Evolutionary conservation across 2,113 vertebrate genomes (phyloP), one percentile per base, ranked within the genome.

Genomic region (Mastomys coucha): DNA sequence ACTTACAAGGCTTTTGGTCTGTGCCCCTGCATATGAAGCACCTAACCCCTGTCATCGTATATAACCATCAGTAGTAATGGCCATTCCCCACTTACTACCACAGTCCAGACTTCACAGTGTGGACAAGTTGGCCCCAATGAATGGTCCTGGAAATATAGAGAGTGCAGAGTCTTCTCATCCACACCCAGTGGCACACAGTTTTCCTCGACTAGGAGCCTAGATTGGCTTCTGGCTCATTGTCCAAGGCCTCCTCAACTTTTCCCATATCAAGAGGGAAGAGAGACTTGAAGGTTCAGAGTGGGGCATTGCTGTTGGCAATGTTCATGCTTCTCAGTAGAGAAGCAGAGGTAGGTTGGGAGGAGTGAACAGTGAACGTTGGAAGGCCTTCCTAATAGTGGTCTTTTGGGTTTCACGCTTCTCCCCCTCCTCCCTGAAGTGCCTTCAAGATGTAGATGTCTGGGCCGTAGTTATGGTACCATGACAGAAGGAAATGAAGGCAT

Each of bases 151-250:
- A 97, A 95, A 95, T 94, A 70, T 76, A 92, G 96, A 92, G 95
- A 91, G 97, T 86, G 88, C 91, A 85, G 97, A 86, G 96, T 96
- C 96, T 94, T 94, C 96, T 97, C 93, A 87, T 97, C 94, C 96
- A 76, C 95, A 87, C 65, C 73, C 78, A 75, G 80, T 89, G 96
- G 96, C 56, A 89, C 95, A 95, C 82, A 95, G 88, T 97, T 96
- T 84, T 84, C 95, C 97, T 95, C 97, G 88, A 96, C 96, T 96
- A 89, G 86, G 89, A 84, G 67, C 84, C 76, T 76, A 80, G 84
- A 96, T 95, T 96, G 95, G 42, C 20, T 93, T 95, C 67, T 95
- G 76, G 88, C 97, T 88, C 73, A 67, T 36, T 0, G 0, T n/a
- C 22, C 58, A 7, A 63, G 60, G 0, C n/a, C 45, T 84, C 63